Base-by-base conservation (phyloP, 2,888 invertebrate species). In the Portevinia maculata region DNA sequence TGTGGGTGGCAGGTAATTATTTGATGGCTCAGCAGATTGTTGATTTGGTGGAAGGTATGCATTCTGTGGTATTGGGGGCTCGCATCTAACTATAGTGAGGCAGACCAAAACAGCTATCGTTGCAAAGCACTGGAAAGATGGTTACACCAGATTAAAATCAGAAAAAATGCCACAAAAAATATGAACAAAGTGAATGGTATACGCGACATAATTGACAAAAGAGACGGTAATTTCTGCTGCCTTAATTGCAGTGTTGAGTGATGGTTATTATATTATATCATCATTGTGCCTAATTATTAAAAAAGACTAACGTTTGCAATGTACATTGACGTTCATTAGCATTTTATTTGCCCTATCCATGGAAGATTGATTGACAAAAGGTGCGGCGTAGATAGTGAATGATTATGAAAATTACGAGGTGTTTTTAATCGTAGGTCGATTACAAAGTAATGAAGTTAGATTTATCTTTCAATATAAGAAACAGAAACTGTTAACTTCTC, bases 1-100 rank as follows among this genome's bases (percentile, higher is more conserved):
- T 21, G 86, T 89, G 48, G 92, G 92, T n/a, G 92, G 88, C 52
- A 91, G 89, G 71, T 92, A 93, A 84, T 87, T 89, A 86, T 88
- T 89, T 11, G 91, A 88, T 30, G 91, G 92, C 46, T 91, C 90
- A 48, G 88, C 88, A 7, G 87, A 86, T 71, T 88, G 87, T 70
- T 89, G 88, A 6, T 92, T 91, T 0, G 91, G 92, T 17, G 91
- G 89, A 48, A 91, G 88, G 60, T 90, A 91, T 50, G 89, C 88
- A 62, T 87, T 90, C 81, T 90, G 89, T 65, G 90, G 89, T 70
- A 88, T 87, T 85, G 91, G 91, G 41, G 91, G 91, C 84, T 91
- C 91, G 74, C 89, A 89, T 41, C 87, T 86, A 28, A 87, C 88
- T 76, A 89, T 85, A 71, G 89, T 88, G 59, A 89, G 87, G 67